phyloP scores from a whole-genome alignment of 2,113 vertebrate genomes.

The Tragelaphus buxtoni region DNA sequence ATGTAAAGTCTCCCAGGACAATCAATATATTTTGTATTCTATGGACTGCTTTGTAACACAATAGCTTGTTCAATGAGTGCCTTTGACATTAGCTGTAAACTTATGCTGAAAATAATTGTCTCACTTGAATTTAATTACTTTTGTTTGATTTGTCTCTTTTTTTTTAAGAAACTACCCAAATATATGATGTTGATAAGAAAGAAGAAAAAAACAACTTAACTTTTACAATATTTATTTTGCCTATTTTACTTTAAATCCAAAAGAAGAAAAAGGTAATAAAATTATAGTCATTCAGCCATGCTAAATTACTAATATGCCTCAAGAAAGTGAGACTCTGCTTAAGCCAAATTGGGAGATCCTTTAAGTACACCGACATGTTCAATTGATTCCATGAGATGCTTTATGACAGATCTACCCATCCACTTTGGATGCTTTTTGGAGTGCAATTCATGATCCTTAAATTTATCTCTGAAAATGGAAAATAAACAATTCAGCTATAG shows the following conservation, averaged over 20 bases:
- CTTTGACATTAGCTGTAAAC: slow-evolving; percentile 25
- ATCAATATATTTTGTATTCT: slow-evolving; percentile 25
- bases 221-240: neutral
- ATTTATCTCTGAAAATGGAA: neutral
- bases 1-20: neutral
- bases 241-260: neutral
- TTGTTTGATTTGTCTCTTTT: neutral
- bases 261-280: neutral
- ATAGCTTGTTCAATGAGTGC: neutral
- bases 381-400: neutral
- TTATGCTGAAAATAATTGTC: slow-evolving; percentile 28
- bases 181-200: neutral
- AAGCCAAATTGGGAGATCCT: neutral
- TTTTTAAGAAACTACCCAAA: neutral
- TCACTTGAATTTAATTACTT: slow-evolving; percentile 19
- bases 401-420: neutral
- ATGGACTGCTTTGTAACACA: neutral
- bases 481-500: neutral
- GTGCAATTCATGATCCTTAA: neutral
- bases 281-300: neutral
- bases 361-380: neutral
- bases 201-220: neutral
- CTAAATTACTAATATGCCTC: neutral
- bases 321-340: neutral
- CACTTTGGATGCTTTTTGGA: neutral